A percentile compares a stretch with the other conserved stretches of the same genome.
phyloP scores from a whole-genome alignment of 1,140 invertebrate genomes.

The Caenorhabditis latens region DNA sequence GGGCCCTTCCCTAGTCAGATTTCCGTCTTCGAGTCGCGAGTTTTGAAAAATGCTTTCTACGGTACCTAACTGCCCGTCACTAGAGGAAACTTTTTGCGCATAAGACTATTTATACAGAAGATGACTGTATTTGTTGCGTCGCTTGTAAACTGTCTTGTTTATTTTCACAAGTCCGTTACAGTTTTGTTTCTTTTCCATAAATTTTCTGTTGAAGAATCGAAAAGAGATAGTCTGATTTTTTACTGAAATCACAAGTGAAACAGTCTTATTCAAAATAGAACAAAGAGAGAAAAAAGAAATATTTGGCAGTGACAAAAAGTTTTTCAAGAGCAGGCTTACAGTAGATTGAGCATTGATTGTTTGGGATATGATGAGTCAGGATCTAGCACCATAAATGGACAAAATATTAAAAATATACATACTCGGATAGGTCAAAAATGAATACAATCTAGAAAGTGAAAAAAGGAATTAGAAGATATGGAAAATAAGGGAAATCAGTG shows the following conservation, averaged over 20 bases:
- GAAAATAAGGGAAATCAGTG: background rate
- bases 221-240: background rate
- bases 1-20: no score
- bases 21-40: no score
- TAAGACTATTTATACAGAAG: no score
- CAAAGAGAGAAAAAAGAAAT: conserved; percentile 1
- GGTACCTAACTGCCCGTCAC: no score
- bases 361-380: conserved; percentile 22
- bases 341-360: conserved; percentile 42
- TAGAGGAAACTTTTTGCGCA: no score
- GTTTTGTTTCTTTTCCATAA: no score
- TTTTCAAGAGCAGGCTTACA: background rate
- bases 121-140: no score
- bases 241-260: conserved; percentile 37
- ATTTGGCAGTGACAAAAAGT: conserved; percentile 31
- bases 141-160: no score
- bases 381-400: conserved; percentile 46
- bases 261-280: background rate
- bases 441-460: conserved; percentile 1
- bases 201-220: no score
- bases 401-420: conserved; percentile 53
- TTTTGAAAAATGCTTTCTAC: no score
- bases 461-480: background rate
- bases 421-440: conserved; percentile 3
- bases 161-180: no score